Evolutionary conservation across 2,113 vertebrate species (phyloP).

Genomic region (Rhinichthys klamathensis): DNA sequence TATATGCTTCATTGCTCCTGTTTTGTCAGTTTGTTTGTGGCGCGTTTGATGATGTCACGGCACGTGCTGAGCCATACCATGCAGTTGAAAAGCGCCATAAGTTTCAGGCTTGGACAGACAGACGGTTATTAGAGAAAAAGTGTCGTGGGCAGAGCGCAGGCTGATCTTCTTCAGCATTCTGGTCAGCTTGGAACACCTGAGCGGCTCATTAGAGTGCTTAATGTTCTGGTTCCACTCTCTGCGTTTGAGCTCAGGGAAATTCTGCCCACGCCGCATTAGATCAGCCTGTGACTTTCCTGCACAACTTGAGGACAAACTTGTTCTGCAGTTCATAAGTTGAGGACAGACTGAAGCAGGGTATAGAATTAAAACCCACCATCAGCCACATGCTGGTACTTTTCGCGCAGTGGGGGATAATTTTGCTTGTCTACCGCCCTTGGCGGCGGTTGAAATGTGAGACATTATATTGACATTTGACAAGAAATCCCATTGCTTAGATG

Average conservation of each 20-base stretch:
- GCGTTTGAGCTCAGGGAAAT: conserved; percentile 42
- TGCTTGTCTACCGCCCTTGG: background rate
- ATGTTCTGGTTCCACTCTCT: conserved; percentile 54
- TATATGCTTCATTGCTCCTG: too few relatives aligned
- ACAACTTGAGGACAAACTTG: conserved; percentile 34
- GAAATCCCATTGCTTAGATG: background rate
- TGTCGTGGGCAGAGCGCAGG: conserved; percentile 6
- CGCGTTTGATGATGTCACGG: too few relatives aligned
- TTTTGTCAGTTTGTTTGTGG: too few relatives aligned
- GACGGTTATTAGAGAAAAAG: conserved; percentile 11
- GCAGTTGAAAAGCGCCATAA: too few relatives aligned
- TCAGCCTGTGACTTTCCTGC: conserved; percentile 36
- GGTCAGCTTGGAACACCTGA: conserved; percentile 52
- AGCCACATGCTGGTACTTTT: background rate
- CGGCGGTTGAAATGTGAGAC: background rate
- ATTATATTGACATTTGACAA: background rate
- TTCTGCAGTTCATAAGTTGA: conserved; percentile 15
- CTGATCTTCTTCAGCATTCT: conserved; percentile 45
- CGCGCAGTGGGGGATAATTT: background rate
- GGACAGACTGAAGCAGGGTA: background rate
- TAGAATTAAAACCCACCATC: background rate
- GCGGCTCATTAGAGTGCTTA: conserved; percentile 55
- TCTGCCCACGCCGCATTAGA: conserved; percentile 44
- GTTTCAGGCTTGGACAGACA: conserved; percentile 13
- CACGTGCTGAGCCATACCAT: too few relatives aligned